These are phyloP conservation scores for Neolamprologus modestus DNA, from an alignment of 2,113 vertebrate species.

Conservation along the genomic window DNA sequence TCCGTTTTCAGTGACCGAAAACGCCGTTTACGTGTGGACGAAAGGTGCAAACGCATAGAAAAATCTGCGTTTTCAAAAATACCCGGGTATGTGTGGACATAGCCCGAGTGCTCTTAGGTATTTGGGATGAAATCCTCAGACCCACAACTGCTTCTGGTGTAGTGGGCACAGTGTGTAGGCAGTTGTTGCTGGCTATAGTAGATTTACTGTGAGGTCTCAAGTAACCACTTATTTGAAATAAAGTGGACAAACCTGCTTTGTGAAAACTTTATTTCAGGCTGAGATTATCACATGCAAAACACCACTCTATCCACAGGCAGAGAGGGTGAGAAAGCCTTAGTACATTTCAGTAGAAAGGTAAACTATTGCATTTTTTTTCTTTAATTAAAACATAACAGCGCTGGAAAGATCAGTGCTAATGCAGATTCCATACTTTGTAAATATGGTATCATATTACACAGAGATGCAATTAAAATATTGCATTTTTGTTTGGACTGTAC, in stretches of 20 bases:
- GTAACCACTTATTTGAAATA: not conserved
- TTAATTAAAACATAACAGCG: slow-evolving; percentile 58
- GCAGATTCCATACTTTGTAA: slow-evolving; percentile 40
- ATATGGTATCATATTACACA: slow-evolving; percentile 52
- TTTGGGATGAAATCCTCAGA: not conserved
- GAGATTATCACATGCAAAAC: slow-evolving; percentile 53
- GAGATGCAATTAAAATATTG: slow-evolving; percentile 74
- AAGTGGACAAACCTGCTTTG: not conserved
- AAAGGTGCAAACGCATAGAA: no score
- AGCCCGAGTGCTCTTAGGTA: not conserved
- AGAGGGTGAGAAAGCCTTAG: slow-evolving; percentile 31
- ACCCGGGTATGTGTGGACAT: no score
- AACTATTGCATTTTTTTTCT: not conserved
- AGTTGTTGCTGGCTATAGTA: rapidly evolving
- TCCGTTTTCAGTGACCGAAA: no score
- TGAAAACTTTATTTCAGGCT: slow-evolving; percentile 67
- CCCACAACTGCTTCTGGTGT: not conserved
- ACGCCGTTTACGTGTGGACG: no score
- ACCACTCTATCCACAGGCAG: slow-evolving; percentile 48
- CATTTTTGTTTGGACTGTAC: slow-evolving; percentile 59
- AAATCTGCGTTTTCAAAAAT: no score
- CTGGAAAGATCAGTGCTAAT: slow-evolving; percentile 42
- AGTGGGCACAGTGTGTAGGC: not conserved
- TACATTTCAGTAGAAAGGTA: slow-evolving; percentile 58
- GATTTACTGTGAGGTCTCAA: not conserved